Evolutionary conservation across 2,888 invertebrate genomes (phyloP), one percentile per base, ranked within the genome.

Genomic region (Holacanthella duospinosa): DNA sequence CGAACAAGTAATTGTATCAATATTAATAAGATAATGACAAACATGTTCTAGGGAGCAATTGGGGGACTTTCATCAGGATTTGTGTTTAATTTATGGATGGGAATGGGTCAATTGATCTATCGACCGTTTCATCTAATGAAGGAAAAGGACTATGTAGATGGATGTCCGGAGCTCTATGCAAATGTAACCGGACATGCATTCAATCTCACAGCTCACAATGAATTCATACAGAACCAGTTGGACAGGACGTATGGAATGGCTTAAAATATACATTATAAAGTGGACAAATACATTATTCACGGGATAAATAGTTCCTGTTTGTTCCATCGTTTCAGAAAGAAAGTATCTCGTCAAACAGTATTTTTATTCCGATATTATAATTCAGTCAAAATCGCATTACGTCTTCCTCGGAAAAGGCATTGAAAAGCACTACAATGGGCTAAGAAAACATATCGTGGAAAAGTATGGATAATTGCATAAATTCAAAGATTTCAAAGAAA

Each of bases 1-100:
- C 26, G 27, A 4, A 55, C 25, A 6, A 36, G 24, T 19, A 55
- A 25, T 55, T 6, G 21, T 16, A 24, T 55, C 9, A 19, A 26
- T 21, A 9, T 9, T 9, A 9, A 24, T 25, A 6, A 55, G 12
- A 12, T 55, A 26, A 27, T 55, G 4, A 27, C 6, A 26, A 9
- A 25, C 4, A 25, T 55, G 6, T 12, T 55, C 26, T 19, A 55
- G 43, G 58, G 58, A 12, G 58, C 58, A 21, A 29, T 58, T 9
- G 29, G 3, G 4, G 58, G 58, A n/a, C 29, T 58, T n/a, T 9
- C 29, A 9, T 28, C n/a, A 29, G 58, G 58, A n/a, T 58, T 58
- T 43, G 58, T 36, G 6, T 58, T 58, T 21, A 58, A 58, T 29
- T 58, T 58, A 43, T 58, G 58, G 58, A 58, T 58, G 58, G 58